Conservation (phyloP, 2,888 invertebrate species). For the Noctua janthe region DNA sequence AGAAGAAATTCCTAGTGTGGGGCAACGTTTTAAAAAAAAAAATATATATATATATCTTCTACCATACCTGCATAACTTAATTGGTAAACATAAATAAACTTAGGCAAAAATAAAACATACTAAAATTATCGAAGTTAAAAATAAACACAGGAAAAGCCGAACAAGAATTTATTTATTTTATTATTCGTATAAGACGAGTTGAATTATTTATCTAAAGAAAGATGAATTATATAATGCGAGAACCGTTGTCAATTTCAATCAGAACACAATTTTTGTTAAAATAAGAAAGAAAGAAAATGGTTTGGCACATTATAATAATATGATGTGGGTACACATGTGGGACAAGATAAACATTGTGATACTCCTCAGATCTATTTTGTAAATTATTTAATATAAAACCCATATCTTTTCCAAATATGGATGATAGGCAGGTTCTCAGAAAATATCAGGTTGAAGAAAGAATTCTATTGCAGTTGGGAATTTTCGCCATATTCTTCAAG, state of each 20-base stretch:
- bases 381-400: constrained; percentile 6
- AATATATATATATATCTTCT: no score
- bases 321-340: constrained; percentile 49
- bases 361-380: constrained; percentile 24
- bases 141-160: background rate
- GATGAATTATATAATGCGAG: constrained; percentile 24
- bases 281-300: constrained; percentile 31
- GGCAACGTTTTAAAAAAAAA: no score
- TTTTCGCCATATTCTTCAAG: background rate
- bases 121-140: background rate
- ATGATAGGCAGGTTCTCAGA: constrained; percentile 1
- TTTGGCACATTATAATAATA: constrained; percentile 34
- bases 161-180: background rate
- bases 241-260: constrained; percentile 67
- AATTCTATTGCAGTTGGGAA: constrained; percentile 19
- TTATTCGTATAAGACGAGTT: background rate
- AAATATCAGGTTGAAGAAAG: constrained; percentile 1
- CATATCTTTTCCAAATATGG: background rate
- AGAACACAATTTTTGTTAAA: constrained; percentile 36
- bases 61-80: no score
- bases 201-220: constrained; percentile 31
- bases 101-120: background rate
- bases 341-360: constrained; percentile 44
- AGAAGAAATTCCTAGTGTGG: no score
- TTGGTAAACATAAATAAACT: no score